These are phyloP conservation scores for Parnassius apollo DNA, from an alignment of 2,888 invertebrate genomes.

Conservation along the genomic window DNA sequence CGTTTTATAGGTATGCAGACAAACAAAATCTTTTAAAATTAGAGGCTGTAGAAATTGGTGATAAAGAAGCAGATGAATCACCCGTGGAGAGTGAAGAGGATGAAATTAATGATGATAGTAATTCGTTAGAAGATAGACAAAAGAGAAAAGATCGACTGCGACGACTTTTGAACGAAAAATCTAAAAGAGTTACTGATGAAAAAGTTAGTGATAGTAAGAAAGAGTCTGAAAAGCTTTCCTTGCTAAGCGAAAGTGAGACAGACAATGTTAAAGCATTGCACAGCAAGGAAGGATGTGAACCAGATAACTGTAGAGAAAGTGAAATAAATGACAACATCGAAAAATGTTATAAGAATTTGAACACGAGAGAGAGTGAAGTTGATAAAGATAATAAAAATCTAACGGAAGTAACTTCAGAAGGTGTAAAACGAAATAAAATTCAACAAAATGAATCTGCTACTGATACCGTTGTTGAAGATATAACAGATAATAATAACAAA, in stretches of 20 bases:
- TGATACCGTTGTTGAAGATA: constrained; percentile 14
- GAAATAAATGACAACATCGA: neutral
- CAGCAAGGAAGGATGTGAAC: neutral
- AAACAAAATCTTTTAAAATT: constrained; percentile 65
- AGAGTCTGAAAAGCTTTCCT: neutral
- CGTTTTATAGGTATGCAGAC: constrained; percentile 57
- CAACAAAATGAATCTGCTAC: neutral
- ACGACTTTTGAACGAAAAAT: constrained; percentile 57
- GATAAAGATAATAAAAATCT: constrained; percentile 7
- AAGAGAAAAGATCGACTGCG: constrained; percentile 62
- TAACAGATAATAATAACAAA: constrained; percentile 9
- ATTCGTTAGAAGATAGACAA: constrained; percentile 51
- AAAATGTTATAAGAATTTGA: neutral
- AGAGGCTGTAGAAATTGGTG: constrained; percentile 67
- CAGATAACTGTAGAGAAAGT: neutral
- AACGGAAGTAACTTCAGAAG: neutral
- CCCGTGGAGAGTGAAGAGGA: constrained; percentile 70
- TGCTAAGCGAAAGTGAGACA: neutral
- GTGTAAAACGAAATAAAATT: constrained; percentile 8
- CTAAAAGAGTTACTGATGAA: constrained; percentile 34
- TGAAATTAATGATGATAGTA: constrained; percentile 43
- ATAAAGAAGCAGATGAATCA: constrained; percentile 73
- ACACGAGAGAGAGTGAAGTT: constrained; percentile 7
- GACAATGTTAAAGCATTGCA: neutral
- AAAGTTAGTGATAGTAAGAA: constrained; percentile 25